Evolutionary conservation across 2,888 invertebrate genomes (phyloP), one percentile per base, ranked within the genome.

Genomic region (Crioceris asparagi): DNA sequence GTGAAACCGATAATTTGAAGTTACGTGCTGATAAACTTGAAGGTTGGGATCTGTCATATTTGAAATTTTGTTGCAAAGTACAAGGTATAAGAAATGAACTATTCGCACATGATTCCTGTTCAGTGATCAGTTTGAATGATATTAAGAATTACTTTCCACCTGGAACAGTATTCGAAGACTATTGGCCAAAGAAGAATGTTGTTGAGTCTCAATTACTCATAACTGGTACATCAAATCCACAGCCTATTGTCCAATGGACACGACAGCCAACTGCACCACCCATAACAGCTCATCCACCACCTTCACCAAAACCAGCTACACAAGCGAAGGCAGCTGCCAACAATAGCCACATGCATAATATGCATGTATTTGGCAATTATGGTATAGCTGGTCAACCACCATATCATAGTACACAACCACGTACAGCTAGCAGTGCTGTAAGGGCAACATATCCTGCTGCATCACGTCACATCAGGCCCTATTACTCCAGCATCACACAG

Each of bases 1-100:
- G 90, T 49, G 87, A 87, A 68, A 90, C 87, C n/a, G 90, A 90
- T 62, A 87, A 86, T 67, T 69, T 91, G 19, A 86, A 86, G 60
- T 74, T 82, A 44, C 85, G 88, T 59, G 85, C 90, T 2, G 84
- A 87, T 55, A 81, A 85, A 61, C 66, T 91, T 23, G 84, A 85
- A 57, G 88, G 88, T 41, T 92, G 91, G 92, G 90, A 91, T 65
- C 67, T 91, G 48, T 86, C 90, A 0, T 92, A 92, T 64, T 69
- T 92, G 46, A 91, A 91, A 65, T 90, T 92, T 64, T 91, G 91
- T 66, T 91, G 91, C 66, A 91, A 90, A 67, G 90, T 92, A 47
- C 90, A 90, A 66, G 90, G 90, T 35, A 90, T 91, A 51, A 71
- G 90, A 47, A 90, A 88, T 58, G 90, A 91, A 68, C 66, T 91